These are phyloP conservation scores for Danionella cerebrum DNA, from an alignment of 2,113 vertebrate species.

Conservation along the genomic window DNA sequence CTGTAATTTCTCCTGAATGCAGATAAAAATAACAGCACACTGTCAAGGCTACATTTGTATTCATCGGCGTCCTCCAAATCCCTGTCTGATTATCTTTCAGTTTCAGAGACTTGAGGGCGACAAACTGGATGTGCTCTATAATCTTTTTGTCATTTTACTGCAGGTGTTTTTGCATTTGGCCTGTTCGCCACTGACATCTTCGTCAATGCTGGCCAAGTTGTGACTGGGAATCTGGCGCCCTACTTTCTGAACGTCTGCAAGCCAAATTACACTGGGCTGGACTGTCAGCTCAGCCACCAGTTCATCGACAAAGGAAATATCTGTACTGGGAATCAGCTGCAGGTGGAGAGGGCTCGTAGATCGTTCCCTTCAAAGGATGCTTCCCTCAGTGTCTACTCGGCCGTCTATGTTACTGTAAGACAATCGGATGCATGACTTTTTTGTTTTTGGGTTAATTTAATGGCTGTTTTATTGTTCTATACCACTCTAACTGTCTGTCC, in stretches of 20 bases:
- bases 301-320: slow-evolving; percentile 86
- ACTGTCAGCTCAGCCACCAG: slow-evolving; percentile 80
- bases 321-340: slow-evolving; percentile 82
- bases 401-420: slow-evolving; percentile 93
- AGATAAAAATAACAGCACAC: slow-evolving; percentile 1
- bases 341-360: slow-evolving; percentile 82
- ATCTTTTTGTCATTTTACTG: neutral
- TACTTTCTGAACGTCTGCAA: slow-evolving; percentile 96
- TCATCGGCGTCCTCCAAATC: slow-evolving; percentile 7
- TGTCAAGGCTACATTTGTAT: neutral
- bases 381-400: slow-evolving; percentile 90
- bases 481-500: too few relatives aligned
- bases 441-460: too few relatives aligned
- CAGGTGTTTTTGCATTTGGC: slow-evolving; percentile 96
- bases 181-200: slow-evolving; percentile 98
- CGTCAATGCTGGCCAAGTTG: slow-evolving; percentile 94
- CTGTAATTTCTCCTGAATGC: slow-evolving; percentile 8
- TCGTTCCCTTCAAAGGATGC: slow-evolving; percentile 98
- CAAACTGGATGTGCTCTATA: neutral
- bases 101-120: neutral
- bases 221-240: slow-evolving; percentile 88
- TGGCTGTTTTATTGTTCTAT: too few relatives aligned
- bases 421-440: neutral
- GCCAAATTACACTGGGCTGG: slow-evolving; percentile 88
- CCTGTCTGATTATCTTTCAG: slow-evolving; percentile 13